phyloP scores from a whole-genome alignment of 2,888 invertebrate genomes.

The Ditula angustiorana region DNA sequence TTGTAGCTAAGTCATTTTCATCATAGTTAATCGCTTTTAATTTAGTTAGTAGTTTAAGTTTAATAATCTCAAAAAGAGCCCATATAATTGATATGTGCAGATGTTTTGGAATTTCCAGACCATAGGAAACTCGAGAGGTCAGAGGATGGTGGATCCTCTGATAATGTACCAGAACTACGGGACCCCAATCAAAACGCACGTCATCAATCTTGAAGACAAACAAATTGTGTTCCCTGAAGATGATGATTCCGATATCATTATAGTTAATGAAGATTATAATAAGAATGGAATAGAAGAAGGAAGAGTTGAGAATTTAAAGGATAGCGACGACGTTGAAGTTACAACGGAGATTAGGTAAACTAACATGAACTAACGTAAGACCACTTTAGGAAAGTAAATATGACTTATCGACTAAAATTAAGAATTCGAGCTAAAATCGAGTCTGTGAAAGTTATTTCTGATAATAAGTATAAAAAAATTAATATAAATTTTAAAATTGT shows the following conservation, averaged over 20 bases:
- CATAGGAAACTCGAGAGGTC: constrained; percentile 89
- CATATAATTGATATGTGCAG: constrained; percentile 87
- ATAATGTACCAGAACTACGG: constrained; percentile 76
- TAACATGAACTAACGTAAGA: not conserved
- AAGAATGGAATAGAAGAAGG: constrained; percentile 63
- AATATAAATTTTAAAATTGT: no score
- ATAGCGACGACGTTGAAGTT: constrained; percentile 55
- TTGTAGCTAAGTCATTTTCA: not conserved
- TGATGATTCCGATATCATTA: constrained; percentile 77
- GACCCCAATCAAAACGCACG: constrained; percentile 60
- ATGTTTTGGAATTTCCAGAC: constrained; percentile 94
- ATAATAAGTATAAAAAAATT: no score
- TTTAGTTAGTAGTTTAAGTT: not conserved
- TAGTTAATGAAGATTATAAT: constrained; percentile 75
- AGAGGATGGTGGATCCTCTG: constrained; percentile 85
- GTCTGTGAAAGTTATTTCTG: no score
- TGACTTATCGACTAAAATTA: no score
- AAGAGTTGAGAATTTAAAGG: constrained; percentile 54
- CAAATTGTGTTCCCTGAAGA: constrained; percentile 75
- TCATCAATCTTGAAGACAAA: constrained; percentile 73
- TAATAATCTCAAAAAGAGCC: constrained; percentile 43
- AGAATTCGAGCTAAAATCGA: no score
- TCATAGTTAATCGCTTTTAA: not conserved
- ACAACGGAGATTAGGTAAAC: constrained; percentile 25
- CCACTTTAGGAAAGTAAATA: no score